Conservation (phyloP, 2,888 invertebrate genomes). For the Drosophila bunnanda region DNA sequence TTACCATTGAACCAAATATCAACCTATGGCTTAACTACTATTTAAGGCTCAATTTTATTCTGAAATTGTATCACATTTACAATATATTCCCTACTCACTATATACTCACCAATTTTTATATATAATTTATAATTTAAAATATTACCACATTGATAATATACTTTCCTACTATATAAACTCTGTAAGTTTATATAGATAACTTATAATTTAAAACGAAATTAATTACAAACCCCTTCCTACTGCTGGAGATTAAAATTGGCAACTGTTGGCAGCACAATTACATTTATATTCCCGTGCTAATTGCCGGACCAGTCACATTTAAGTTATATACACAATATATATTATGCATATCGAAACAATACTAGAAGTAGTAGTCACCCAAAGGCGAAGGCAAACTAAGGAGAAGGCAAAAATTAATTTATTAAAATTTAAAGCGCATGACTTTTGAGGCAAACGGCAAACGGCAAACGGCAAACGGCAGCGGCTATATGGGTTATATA, state of each 20-base stretch:
- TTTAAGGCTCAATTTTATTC: too few relatives aligned
- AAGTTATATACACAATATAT: conserved; percentile 1
- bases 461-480: conserved; percentile 47
- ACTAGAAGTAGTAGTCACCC: conserved; percentile 59
- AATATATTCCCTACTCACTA: too few relatives aligned
- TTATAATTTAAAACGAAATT: neutral
- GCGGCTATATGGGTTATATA: conserved; percentile 46
- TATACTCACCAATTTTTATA: too few relatives aligned
- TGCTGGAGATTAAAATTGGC: neutral
- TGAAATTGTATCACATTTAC: too few relatives aligned
- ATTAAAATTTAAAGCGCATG: conserved; percentile 76
- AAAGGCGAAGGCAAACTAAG: conserved; percentile 44
- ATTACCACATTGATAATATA: neutral
- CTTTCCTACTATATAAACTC: neutral
- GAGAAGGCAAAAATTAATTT: conserved; percentile 62
- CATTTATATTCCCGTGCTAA: conserved; percentile 9
- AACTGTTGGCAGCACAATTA: conserved; percentile 3
- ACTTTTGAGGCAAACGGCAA: conserved; percentile 65
- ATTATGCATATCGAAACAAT: conserved; percentile 8
- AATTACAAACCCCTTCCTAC: neutral
- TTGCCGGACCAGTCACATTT: conserved; percentile 29
- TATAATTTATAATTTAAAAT: too few relatives aligned
- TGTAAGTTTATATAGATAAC: neutral
- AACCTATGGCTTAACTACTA: too few relatives aligned
- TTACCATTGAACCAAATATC: too few relatives aligned